Evolutionary conservation across 1,140 invertebrate species (phyloP), one percentile per base, ranked within the genome.

Genomic region (Lepidurus arcticus): DNA sequence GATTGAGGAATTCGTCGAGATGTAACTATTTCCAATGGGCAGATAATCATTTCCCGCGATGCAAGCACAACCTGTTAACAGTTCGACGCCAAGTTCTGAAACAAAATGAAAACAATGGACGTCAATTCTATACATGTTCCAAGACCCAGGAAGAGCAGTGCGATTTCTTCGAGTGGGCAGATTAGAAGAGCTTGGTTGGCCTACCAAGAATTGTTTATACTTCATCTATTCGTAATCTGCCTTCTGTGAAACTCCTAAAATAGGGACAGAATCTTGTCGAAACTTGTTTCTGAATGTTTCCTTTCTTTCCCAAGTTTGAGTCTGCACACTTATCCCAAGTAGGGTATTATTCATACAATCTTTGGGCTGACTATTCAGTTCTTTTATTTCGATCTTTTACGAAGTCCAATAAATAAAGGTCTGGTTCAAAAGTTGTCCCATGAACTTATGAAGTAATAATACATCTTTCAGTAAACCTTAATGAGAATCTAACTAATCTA

Each of bases 91-190:
- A 83, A 76, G 82, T 83, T 8, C 75, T 81, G 10, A 84, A 84
- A 73, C 80, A 82, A 74, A 83, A 82, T 74, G 80, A 81, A 21
- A 84, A 84, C 65, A 80, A 81, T 73, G 81, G 82, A 0, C 79
- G 84, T 43, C 81, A 81, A 81, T 84, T 84, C 78, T 84, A 82
- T 78, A 79, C 80, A 11, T 84, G 84, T 77, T 44, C 80, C 11
- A n/a, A 82, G 1, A 76, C 80, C n/a, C 82, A 82, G 76, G 80
- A 79, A 13, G 81, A 82, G 44, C 81, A 83, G 74, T 84, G 84
- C 78, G 82, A 84, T 73, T 82, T 82, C 73, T 84, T 84, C 78
- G 65, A 84, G 82, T 84, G 83, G 83, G 82, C 81, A 3, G 74
- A 80, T 7, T 65, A 65, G 53, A 34, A 34, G 34, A 34, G 16